These are phyloP conservation scores for Epizoanthus rinbou DNA, from an alignment of 92 coral and sea anemone species.

Conservation along the genomic window DNA sequence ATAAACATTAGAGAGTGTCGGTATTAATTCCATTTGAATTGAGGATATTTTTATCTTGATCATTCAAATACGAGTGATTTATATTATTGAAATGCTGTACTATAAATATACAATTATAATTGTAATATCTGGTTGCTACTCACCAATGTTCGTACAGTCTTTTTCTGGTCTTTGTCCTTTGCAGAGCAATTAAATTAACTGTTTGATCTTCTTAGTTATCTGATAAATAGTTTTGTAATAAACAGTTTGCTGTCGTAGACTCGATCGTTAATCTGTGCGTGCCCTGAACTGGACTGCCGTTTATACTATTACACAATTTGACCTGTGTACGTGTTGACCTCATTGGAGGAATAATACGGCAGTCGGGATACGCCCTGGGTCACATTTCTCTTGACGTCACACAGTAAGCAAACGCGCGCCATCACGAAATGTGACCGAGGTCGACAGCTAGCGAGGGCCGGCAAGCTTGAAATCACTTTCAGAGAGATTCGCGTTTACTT, in stretches of 20 bases:
- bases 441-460: too few relatives aligned
- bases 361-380: not conserved
- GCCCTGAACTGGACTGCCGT: not conserved
- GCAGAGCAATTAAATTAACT: not conserved
- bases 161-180: not conserved
- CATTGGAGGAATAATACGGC: not conserved
- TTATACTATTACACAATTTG: not conserved
- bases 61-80: too few relatives aligned
- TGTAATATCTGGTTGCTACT: not conserved
- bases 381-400: not conserved
- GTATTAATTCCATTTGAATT: too few relatives aligned
- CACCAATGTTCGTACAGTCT: not conserved
- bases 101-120: too few relatives aligned
- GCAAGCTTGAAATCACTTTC: too few relatives aligned
- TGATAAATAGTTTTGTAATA: not conserved
- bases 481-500: too few relatives aligned
- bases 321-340: constrained; percentile 1
- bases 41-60: too few relatives aligned
- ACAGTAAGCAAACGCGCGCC: not conserved
- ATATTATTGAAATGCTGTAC: too few relatives aligned
- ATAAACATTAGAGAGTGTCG: too few relatives aligned
- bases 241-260: not conserved
- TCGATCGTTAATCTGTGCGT: not conserved
- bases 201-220: too few relatives aligned
- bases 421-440: too few relatives aligned